Base-by-base conservation (phyloP, 2,888 invertebrate species). In the Trypoxylon attenuatum region DNA sequence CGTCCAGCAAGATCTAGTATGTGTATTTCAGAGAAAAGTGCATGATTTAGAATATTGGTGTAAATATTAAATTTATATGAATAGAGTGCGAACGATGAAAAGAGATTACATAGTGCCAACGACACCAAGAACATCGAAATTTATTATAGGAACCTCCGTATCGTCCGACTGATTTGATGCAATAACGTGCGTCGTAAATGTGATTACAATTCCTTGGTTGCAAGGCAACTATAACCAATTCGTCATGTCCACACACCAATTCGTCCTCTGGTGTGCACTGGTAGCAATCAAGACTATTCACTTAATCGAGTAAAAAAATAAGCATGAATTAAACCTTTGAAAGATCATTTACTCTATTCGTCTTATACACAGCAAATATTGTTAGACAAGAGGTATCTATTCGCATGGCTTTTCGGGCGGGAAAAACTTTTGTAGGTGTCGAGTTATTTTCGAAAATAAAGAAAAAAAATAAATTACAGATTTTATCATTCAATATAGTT, bases 181-280 rank as follows among this genome's bases (percentile, higher is more conserved):
- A 97, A 88, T 92, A 96, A 78, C 90, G 89, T 49, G 96, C 95
- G 84, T 93, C 92, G 85, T 92, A 93, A 54, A 96, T 92, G 86
- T 93, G 90, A 79, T 91, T 89, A 88, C 95, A 95, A 82, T 89
- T 89, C 77, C 88, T 86, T 1, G 94, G 90, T 77, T 89, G 85
- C 74, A 93, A 81, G 47, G 89, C 85, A 39, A 89, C 89, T 78
- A 93, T 89, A 43, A 91, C 89, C 86, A 93, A 92, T 71, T 92
- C 89, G 87, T 92, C 92, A 84, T 92, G 91, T 85, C 92, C 89
- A 73, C 90, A 89, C 74, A 82, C 79, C 83, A 84, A 82, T 23
- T 90, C 89, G 57, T 91, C 87, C 6, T 92, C 90, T 5, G 94
- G 91, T 78, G 93, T 91, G 88, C 95, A 96, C 82, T 94, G 94